These are phyloP conservation scores for Tragulus kanchil DNA, from an alignment of 2,113 vertebrate species.

Conservation along the genomic window DNA sequence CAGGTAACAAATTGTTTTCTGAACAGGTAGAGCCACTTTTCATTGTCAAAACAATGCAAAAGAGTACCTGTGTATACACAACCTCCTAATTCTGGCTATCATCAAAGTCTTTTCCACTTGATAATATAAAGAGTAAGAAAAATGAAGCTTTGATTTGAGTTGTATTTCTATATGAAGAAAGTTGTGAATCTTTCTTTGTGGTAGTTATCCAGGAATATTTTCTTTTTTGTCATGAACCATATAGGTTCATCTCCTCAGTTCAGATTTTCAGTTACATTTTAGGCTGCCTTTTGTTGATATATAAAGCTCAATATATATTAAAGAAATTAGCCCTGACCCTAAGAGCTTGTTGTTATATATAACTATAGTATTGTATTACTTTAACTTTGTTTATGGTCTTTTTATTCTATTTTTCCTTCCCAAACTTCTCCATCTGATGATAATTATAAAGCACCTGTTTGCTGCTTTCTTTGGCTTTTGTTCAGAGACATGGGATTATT, in stretches of 20 bases:
- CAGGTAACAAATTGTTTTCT: not conserved
- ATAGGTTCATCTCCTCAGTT: not conserved
- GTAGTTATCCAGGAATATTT: not conserved
- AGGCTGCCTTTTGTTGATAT: not conserved
- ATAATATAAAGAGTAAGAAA: not conserved
- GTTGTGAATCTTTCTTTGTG: not conserved
- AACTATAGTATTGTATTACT: not conserved
- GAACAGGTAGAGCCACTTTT: not conserved
- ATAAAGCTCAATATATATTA: not conserved
- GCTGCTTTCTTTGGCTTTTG: not conserved
- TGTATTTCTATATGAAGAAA: not conserved
- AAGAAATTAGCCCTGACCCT: not conserved
- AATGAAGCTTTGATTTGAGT: not conserved
- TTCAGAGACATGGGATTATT: not conserved
- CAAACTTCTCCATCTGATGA: not conserved
- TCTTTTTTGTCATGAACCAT: not conserved
- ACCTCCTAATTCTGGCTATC: not conserved
- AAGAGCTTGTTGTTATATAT: not conserved
- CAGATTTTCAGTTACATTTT: not conserved
- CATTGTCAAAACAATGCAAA: not conserved
- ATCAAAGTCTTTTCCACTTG: not conserved
- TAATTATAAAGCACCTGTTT: not conserved
- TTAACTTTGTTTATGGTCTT: not conserved
- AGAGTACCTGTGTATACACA: not conserved
- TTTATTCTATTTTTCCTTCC: not conserved